Conservation (phyloP, 2,888 invertebrate species). For the Penaeus monodon region DNA sequence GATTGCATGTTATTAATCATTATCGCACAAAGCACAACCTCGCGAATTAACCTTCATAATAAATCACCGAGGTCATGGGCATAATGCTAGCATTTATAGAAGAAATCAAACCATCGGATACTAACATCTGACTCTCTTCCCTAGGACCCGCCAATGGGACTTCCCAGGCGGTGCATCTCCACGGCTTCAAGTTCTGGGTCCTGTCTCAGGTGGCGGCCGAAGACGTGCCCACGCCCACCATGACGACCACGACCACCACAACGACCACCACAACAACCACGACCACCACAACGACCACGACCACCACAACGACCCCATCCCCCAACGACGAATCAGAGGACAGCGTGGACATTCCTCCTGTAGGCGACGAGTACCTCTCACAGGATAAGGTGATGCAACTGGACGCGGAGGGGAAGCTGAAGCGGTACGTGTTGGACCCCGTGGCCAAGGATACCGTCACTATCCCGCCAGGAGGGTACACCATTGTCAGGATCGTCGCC, state of each 20-base stretch:
- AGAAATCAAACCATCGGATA: too few relatives aligned
- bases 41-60: too few relatives aligned
- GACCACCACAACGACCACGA: too few relatives aligned
- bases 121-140: background rate
- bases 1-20: too few relatives aligned
- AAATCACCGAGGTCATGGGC: background rate
- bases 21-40: too few relatives aligned
- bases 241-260: too few relatives aligned
- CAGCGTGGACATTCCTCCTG: too few relatives aligned
- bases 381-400: slow-evolving; percentile 77
- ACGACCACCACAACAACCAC: too few relatives aligned
- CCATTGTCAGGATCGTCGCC: slow-evolving; percentile 85
- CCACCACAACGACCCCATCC: slow-evolving; percentile 1
- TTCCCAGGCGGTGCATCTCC: slow-evolving; percentile 85
- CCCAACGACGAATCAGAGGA: background rate
- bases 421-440: slow-evolving; percentile 80
- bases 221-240: slow-evolving; percentile 23
- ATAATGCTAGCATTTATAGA: background rate
- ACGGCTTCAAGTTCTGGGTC: slow-evolving; percentile 86
- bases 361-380: background rate
- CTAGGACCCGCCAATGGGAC: slow-evolving; percentile 23
- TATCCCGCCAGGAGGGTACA: slow-evolving; percentile 91
- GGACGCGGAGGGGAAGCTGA: slow-evolving; percentile 79
- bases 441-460: slow-evolving; percentile 90
- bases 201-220: slow-evolving; percentile 77